phyloP scores from a whole-genome alignment of 2,113 vertebrate genomes.

The Donacobius atricapilla region DNA sequence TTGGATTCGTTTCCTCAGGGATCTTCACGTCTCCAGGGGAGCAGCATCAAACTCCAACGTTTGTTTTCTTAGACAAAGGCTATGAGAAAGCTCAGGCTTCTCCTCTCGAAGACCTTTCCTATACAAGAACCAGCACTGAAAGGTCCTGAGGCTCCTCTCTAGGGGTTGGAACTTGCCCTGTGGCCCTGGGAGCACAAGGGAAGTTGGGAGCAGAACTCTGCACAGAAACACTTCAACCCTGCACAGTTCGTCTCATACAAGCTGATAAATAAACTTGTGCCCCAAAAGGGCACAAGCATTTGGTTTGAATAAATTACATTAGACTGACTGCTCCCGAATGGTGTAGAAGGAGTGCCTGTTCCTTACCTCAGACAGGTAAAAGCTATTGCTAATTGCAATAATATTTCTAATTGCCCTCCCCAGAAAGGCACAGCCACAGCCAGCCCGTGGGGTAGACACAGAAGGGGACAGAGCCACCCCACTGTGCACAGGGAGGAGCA shows the following conservation, averaged over 20 bases:
- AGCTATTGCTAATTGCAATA: neutral
- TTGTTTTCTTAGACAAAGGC: neutral
- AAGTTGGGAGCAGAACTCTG: neutral
- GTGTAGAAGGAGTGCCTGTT: accelerated
- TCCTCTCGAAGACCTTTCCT: neutral
- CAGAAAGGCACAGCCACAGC: neutral
- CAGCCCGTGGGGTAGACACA: accelerated
- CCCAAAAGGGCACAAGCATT: neutral
- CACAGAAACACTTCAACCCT: neutral
- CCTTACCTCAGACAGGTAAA: neutral
- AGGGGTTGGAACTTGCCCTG: too few relatives aligned
- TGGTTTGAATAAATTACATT: neutral
- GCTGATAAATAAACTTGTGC: neutral
- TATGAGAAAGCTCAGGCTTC: neutral
- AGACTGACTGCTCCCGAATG: neutral
- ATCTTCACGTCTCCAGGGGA: neutral
- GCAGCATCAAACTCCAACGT: accelerated
- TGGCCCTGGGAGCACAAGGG: accelerated
- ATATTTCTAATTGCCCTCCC: neutral
- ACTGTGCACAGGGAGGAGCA: neutral
- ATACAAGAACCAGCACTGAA: accelerated
- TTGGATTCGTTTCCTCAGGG: neutral
- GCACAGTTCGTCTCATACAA: accelerated
- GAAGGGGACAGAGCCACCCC: accelerated
- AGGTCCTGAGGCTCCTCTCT: accelerated